Conservation (phyloP, 2,797 vertebrate species). For the Gymnothorax javanicus region DNA sequence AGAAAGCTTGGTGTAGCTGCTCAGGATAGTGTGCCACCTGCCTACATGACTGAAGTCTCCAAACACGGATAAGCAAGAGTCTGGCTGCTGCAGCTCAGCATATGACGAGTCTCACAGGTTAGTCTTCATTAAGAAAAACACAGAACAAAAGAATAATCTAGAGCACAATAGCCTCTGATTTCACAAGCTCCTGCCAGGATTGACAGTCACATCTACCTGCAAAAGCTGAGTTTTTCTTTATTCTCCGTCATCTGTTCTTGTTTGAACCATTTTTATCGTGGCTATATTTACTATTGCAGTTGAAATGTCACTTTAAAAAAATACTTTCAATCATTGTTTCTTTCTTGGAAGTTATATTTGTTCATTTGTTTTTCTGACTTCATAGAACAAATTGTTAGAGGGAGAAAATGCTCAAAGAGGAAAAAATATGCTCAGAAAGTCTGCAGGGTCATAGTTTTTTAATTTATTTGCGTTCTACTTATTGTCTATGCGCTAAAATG, state of each 20-base stretch:
- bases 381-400: background rate
- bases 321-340: background rate
- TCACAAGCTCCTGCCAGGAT: background rate
- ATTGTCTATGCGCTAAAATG: background rate
- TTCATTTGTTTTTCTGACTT: background rate
- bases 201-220: no score
- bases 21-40: background rate
- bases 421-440: background rate
- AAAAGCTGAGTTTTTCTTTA: background rate
- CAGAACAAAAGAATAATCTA: background rate
- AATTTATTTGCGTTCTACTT: background rate
- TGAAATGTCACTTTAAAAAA: background rate
- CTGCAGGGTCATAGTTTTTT: background rate
- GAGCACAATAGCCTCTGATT: background rate
- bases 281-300: background rate
- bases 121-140: background rate
- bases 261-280: background rate
- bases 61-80: background rate
- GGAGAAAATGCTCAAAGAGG: background rate
- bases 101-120: background rate
- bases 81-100: background rate
- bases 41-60: background rate
- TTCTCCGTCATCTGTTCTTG: background rate
- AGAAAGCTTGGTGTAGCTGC: background rate
- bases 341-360: background rate